Evolutionary conservation across 2,113 vertebrate species (phyloP), one percentile per base, ranked within the genome.

Genomic region (Phodopus roborovskii): DNA sequence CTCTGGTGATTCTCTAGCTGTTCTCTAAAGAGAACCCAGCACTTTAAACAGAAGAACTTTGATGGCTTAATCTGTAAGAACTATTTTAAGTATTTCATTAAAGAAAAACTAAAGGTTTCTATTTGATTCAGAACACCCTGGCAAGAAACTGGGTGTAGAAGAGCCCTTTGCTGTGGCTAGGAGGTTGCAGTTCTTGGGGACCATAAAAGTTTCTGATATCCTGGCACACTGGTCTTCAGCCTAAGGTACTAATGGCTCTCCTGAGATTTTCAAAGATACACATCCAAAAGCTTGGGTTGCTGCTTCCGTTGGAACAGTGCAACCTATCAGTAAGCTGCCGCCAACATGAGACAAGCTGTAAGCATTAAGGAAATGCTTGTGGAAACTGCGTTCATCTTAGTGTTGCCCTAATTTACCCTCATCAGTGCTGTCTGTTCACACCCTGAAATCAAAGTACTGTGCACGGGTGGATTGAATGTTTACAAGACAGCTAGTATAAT

Each of bases 391-490:
- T 71, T 82, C 28, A 83, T 88, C 71, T 75, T 86, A 24, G 22
- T 0, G 10, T 7, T 26, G 53, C 36, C 26, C 1, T 1, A 11
- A 11, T 24, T n/a, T 15, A 12, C n/a, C 1, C 20, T 16, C n/a
- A 1, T 15, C 79, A 26, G 30, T 77, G 36, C 81, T 58, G 26
- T 56, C 86, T 58, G 9, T 50, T 70, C 90, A 19, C 22, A 30
- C 50, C 58, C 74, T 87, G 15, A 71, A 50, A 58, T 58, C 50
- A 75, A 60, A 62, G 48, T 39, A 36, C 20, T 71, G 12, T 42
- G 7, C 66, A 24, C 28, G 60, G 64, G 36, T 66, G 39, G 16
- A 24, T 6, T 20, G 9, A 16, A 17, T 15, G 6, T 13, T 6
- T 33, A 11, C 33, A 53, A 60, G 24, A 60, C 50, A 15, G 2